Percentiles rank a stretch among this genome's conserved stretches.
Evolutionary conservation across 2,113 vertebrate genomes (phyloP).

Genomic region (Upupa epops): DNA sequence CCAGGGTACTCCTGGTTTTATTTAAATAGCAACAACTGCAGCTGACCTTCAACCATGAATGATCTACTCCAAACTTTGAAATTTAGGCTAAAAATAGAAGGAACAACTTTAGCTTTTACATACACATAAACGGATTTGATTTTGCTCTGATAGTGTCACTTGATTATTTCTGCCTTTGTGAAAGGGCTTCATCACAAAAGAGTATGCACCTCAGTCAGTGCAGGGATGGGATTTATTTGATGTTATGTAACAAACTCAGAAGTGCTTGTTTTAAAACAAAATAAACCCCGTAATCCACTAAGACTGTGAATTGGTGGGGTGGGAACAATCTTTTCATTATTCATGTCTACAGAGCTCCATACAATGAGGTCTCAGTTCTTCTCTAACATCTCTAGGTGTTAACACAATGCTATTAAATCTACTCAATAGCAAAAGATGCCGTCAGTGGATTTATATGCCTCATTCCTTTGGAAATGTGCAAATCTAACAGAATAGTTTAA

Average conservation of each 20-base stretch:
- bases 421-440: slow-evolving; percentile 35
- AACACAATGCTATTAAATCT: slow-evolving; percentile 64
- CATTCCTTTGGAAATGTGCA: slow-evolving; percentile 41
- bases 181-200: neutral
- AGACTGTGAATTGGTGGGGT: slow-evolving; percentile 46
- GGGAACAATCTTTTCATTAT: slow-evolving; percentile 60
- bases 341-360: neutral
- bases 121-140: neutral
- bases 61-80: neutral
- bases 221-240: slow-evolving; percentile 29
- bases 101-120: neutral
- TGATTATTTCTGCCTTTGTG: neutral
- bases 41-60: neutral
- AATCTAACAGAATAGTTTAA: slow-evolving; percentile 26
- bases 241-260: slow-evolving; percentile 29
- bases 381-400: slow-evolving; percentile 57
- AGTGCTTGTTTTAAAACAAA: slow-evolving; percentile 38
- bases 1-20: neutral
- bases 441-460: slow-evolving; percentile 53
- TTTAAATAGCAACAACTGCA: neutral
- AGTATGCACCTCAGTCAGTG: neutral
- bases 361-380: slow-evolving; percentile 58
- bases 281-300: slow-evolving; percentile 51
- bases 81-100: neutral
- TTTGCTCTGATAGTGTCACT: neutral